phyloP scores from a whole-genome alignment of 2,113 vertebrate species.

The Heteronetta atricapilla region DNA sequence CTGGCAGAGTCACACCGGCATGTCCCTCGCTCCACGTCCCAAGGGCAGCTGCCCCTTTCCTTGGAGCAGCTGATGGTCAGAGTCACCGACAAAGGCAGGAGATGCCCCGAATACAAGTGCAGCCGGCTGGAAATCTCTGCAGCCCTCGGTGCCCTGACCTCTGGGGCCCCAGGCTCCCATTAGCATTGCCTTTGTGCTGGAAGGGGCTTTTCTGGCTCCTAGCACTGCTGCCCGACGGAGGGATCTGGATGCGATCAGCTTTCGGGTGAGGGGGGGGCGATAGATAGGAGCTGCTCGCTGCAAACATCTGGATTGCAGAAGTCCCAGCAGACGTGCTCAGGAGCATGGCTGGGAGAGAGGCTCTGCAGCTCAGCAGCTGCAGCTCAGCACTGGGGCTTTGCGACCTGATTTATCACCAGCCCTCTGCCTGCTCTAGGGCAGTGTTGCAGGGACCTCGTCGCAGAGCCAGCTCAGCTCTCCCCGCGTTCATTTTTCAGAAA shows the following conservation, averaged over 20 bases:
- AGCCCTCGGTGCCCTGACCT: not conserved
- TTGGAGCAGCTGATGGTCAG: not conserved
- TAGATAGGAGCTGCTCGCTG: not conserved
- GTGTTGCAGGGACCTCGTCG: not conserved
- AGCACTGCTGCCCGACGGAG: not conserved
- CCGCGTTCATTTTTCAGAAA: no score
- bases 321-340: not conserved
- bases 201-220: constrained; percentile 6
- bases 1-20: not conserved
- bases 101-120: constrained; percentile 5
- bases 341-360: not conserved
- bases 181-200: constrained; percentile 1
- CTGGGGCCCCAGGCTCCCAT: not conserved
- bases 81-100: not conserved
- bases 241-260: not conserved
- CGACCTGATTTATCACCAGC: not conserved
- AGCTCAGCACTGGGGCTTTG: not conserved
- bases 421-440: not conserved
- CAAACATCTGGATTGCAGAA: not conserved
- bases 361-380: not conserved
- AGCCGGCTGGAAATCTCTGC: not conserved
- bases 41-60: not conserved
- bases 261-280: accelerated
- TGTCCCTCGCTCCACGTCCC: not conserved
- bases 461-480: not conserved